phyloP scores from a whole-genome alignment of 2,113 vertebrate species.

The Tricholaema leucomelas region DNA sequence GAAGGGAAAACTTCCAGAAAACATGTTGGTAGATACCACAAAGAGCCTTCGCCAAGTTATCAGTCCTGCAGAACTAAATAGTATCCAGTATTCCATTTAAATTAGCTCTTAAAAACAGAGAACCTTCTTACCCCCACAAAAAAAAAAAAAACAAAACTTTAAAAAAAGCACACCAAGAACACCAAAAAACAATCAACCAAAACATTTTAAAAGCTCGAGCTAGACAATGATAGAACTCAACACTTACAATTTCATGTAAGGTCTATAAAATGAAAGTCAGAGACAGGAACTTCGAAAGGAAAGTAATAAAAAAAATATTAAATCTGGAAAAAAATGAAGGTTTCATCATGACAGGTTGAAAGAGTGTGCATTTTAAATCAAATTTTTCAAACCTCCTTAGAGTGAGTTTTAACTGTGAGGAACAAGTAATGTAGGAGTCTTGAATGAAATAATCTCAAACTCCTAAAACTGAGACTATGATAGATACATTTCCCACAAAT shows the following conservation, averaged over 20 bases:
- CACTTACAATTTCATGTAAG: not conserved
- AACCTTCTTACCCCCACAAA: not conserved
- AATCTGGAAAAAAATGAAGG: not conserved
- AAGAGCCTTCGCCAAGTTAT: not conserved
- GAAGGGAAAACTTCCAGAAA: not conserved
- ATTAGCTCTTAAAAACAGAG: not conserved
- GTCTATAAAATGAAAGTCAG: not conserved
- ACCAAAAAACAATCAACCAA: not conserved
- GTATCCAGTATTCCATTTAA: not conserved
- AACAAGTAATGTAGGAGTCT: not conserved
- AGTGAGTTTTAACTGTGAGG: not conserved
- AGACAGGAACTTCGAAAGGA: not conserved
- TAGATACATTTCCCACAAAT: not conserved
- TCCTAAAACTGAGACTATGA: not conserved
- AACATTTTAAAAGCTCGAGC: not conserved
- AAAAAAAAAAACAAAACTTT: not conserved
- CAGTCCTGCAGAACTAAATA: not conserved
- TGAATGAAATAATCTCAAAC: not conserved
- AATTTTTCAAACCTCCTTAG: not conserved
- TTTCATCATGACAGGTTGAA: conserved; percentile 6
- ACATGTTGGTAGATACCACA: not conserved
- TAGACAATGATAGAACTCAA: not conserved
- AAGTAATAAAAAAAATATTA: not conserved
- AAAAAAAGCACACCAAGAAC: no score
- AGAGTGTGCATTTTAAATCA: not conserved